A percentile compares a stretch with the other conserved stretches of the same genome.
Conservation (phyloP, 2,113 vertebrate genomes). For the Pteropus alecto region DNA sequence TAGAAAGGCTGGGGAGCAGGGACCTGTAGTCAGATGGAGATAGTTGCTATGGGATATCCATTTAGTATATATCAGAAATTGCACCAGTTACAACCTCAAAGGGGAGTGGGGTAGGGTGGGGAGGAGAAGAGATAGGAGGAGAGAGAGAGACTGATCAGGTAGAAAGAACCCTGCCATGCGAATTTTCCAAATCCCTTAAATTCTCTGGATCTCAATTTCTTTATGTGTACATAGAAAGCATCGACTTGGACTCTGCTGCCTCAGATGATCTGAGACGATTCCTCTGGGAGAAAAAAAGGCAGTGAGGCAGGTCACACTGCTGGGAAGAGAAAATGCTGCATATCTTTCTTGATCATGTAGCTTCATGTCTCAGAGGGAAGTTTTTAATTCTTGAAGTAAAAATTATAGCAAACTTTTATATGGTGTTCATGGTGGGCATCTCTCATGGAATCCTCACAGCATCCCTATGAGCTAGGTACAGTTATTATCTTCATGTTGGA, state of each 20-base stretch:
- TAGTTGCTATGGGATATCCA: slow-evolving; percentile 53
- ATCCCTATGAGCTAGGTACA: neutral
- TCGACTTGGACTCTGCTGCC: neutral
- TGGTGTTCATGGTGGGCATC: neutral
- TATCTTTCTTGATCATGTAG: neutral
- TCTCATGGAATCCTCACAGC: neutral
- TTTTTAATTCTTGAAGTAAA: slow-evolving; percentile 3
- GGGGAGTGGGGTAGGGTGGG: neutral
- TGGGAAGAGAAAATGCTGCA: neutral
- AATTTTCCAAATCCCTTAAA: slow-evolving; percentile 22
- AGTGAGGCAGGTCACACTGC: neutral
- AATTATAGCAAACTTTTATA: neutral
- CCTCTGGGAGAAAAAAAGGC: neutral
- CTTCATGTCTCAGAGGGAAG: neutral
- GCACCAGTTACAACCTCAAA: neutral
- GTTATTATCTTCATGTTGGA: neutral
- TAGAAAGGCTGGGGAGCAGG: neutral
- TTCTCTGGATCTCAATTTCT: neutral
- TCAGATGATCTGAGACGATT: neutral
- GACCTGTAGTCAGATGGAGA: slow-evolving; percentile 37
- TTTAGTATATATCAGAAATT: neutral
- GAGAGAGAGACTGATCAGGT: neutral
- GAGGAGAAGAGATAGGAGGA: too few species aligned
- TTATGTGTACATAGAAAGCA: slow-evolving; percentile 5
- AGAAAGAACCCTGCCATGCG: neutral